Conservation (phyloP, 1,140 invertebrate species). For the Bombus breviceps region DNA sequence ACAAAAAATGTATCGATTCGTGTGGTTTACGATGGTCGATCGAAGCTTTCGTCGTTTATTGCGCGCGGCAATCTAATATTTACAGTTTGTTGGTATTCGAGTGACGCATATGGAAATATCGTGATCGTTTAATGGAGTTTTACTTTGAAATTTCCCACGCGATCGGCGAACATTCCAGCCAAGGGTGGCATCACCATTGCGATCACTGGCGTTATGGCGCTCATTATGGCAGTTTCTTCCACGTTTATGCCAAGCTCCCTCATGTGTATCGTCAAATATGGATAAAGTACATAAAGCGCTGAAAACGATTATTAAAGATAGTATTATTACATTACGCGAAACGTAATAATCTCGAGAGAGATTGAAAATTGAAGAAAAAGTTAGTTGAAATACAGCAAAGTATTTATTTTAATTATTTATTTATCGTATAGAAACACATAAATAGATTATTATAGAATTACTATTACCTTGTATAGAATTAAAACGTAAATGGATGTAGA, state of each 20-base stretch:
- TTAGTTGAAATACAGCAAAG: background rate
- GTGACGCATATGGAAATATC: no score
- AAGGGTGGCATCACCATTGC: constrained; percentile 91
- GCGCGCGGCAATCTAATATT: background rate
- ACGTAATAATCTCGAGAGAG: background rate
- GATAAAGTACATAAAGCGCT: constrained; percentile 91
- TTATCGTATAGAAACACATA: no score
- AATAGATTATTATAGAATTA: background rate
- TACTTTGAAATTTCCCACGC: constrained; percentile 92
- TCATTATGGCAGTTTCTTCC: constrained; percentile 94
- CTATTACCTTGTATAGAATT: no score
- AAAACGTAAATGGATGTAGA: background rate
- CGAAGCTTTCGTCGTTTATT: background rate
- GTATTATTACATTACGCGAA: background rate
- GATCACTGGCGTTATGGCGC: constrained; percentile 90
- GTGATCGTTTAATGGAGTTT: constrained; percentile 41
- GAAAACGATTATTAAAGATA: constrained; percentile 66
- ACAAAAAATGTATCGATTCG: background rate
- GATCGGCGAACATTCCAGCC: constrained; percentile 89
- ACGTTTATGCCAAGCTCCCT: constrained; percentile 91
- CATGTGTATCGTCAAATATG: constrained; percentile 94
- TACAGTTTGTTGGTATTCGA: background rate
- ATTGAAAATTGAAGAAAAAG: background rate
- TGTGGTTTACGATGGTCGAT: accelerated
- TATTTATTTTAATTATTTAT: background rate